phyloP scores from a whole-genome alignment of 2,797 vertebrate genomes.

The Squalus acanthias region DNA sequence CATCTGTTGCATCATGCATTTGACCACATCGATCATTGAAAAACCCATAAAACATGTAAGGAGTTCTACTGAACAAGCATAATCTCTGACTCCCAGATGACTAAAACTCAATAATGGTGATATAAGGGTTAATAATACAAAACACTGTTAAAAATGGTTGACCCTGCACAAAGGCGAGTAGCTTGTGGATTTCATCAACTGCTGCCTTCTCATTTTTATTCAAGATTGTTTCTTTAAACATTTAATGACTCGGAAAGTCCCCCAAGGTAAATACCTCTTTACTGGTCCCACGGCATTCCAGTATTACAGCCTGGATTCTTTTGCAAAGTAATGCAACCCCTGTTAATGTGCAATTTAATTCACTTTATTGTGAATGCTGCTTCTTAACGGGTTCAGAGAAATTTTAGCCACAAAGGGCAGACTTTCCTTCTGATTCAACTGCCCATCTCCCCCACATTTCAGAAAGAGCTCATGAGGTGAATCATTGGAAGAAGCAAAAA shows the following conservation, averaged over 20 bases:
- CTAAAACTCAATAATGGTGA: background rate
- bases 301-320: background rate
- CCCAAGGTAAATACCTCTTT: background rate
- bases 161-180: background rate
- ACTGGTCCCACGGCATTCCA: background rate
- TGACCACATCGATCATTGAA: background rate
- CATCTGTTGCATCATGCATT: background rate
- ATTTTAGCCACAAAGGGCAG: background rate
- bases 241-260: no score
- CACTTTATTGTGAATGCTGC: background rate
- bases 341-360: background rate
- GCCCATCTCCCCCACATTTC: background rate
- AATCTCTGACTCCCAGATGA: background rate
- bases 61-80: background rate
- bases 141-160: background rate
- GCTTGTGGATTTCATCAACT: background rate
- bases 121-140: background rate
- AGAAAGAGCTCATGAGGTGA: background rate
- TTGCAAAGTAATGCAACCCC: background rate
- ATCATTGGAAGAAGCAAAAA: background rate
- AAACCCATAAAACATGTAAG: background rate
- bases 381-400: background rate
- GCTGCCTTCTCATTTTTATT: background rate
- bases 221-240: background rate
- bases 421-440: background rate